Conservation (phyloP, 2,113 vertebrate species). For the Pangasianodon hypophthalmus region DNA sequence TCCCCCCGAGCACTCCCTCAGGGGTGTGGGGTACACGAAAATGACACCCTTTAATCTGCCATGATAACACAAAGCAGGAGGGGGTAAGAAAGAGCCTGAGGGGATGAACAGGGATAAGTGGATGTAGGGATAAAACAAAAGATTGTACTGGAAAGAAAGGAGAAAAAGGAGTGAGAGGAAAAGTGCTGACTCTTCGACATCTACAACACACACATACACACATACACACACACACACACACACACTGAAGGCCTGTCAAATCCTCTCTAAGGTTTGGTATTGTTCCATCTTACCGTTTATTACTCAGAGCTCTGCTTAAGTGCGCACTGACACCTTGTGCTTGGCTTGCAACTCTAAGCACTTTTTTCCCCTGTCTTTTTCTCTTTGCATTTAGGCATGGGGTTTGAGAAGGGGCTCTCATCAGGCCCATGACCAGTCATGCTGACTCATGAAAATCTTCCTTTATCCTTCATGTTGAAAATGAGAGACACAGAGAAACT, state of each 20-base stretch:
- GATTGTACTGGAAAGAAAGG: conserved; percentile 23
- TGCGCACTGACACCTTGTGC: conserved; percentile 69
- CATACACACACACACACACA: conserved; percentile 42
- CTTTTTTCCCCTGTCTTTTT: conserved; percentile 51
- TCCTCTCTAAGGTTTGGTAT: conserved; percentile 42
- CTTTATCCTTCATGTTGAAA: conserved; percentile 63
- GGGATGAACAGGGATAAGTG: conserved; percentile 8
- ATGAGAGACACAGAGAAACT: conserved; percentile 43
- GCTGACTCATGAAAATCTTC: conserved; percentile 69
- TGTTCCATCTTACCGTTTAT: conserved; percentile 52
- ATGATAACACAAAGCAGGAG: conserved; percentile 56
- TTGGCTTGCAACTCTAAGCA: conserved; percentile 66
- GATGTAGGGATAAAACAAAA: conserved; percentile 44
- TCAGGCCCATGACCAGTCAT: conserved; percentile 56
- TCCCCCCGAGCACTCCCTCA: conserved; percentile 60
- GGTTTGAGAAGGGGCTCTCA: conserved; percentile 66
- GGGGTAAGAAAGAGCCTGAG: conserved; percentile 15
- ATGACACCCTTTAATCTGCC: conserved; percentile 64
- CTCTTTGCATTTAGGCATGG: conserved; percentile 62
- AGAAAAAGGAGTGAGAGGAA: background rate
- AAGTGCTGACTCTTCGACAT: conserved; percentile 38
- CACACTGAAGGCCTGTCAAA: conserved; percentile 33
- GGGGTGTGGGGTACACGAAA: conserved; percentile 31
- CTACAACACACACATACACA: conserved; percentile 40
- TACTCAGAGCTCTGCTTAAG: conserved; percentile 65